These are phyloP conservation scores for Tragelaphus oryx DNA, from an alignment of 2,797 vertebrate species.

Conservation along the genomic window DNA sequence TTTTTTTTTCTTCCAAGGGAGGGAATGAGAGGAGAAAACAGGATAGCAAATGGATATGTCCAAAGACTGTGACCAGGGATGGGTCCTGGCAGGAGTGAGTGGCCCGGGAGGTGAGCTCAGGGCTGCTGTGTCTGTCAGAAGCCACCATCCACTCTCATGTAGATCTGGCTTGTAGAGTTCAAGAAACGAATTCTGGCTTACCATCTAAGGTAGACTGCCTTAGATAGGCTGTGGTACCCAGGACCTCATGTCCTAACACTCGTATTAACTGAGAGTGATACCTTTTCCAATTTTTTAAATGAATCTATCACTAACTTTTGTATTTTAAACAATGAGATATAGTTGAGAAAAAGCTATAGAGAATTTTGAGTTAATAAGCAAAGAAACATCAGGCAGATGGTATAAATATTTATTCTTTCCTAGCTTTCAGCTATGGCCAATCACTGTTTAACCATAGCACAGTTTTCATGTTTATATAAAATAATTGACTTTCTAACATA, in stretches of 20 bases:
- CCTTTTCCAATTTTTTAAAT: background rate
- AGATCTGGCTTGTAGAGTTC: background rate
- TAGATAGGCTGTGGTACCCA: accelerated
- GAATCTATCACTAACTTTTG: background rate
- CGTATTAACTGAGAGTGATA: background rate
- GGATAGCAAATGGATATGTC: background rate
- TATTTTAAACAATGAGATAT: background rate
- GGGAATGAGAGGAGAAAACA: background rate
- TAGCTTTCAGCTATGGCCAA: background rate
- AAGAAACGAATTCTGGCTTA: background rate
- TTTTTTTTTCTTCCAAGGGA: background rate
- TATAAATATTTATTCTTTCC: background rate
- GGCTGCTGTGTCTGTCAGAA: no score
- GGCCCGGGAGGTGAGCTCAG: background rate
- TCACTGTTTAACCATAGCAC: background rate
- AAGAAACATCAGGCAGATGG: background rate
- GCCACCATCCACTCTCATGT: accelerated
- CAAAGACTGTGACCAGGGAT: background rate
- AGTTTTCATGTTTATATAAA: background rate
- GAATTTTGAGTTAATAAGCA: background rate
- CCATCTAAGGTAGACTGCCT: background rate
- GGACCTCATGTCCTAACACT: background rate
- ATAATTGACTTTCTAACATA: background rate
- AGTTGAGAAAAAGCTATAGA: background rate
- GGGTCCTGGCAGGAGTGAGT: background rate